Base-by-base conservation (phyloP, 2,888 invertebrate genomes). In the Acanthosepion esculentum region DNA sequence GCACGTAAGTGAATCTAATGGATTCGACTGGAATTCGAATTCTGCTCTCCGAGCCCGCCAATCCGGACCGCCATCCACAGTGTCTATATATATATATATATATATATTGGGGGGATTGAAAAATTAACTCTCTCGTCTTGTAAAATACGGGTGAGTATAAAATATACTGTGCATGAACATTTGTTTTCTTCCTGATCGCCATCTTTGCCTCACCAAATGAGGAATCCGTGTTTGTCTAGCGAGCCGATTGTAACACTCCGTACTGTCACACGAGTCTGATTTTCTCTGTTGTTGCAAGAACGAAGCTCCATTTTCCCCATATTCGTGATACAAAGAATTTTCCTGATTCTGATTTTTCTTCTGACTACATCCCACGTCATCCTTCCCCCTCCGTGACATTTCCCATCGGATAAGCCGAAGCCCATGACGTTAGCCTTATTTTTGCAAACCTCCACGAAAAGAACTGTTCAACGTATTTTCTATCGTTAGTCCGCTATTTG, bases 351-450 rank as follows among this genome's bases (percentile, higher is more conserved):
- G 59, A 78, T 78, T 78, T 78, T n/a, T 33, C 78, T 12, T 20
- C 10, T n/a, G 12, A 12, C 15, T 12, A 8, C n/a, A 3, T 18
- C 78, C n/a, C n/a, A 78, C 78, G n/a, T 33, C 4, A 12, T 6
- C 78, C 78, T n/a, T 15, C n/a, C 23, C 23, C 18, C 78, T 78
- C n/a, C 78, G 78, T 78, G 78, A 78, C 78, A 78, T 78, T n/a
- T 33, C n/a, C 78, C 78, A 78, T 78, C 78, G 15, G 8, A 10
- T 15, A 78, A 78, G 78, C 78, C 78, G 7, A 3, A 18, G 10
- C n/a, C 78, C n/a, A 78, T 23, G 78, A 78, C n/a, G n/a, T 78
- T 78, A 78, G 78, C 78, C n/a, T 78, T 78, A 78, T 78, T 78
- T 78, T 78, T n/a, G 33, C 5, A 12, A n/a, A 78, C 78, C n/a